phyloP scores from a whole-genome alignment of 1,140 invertebrate species.

The Araneus ventricosus region DNA sequence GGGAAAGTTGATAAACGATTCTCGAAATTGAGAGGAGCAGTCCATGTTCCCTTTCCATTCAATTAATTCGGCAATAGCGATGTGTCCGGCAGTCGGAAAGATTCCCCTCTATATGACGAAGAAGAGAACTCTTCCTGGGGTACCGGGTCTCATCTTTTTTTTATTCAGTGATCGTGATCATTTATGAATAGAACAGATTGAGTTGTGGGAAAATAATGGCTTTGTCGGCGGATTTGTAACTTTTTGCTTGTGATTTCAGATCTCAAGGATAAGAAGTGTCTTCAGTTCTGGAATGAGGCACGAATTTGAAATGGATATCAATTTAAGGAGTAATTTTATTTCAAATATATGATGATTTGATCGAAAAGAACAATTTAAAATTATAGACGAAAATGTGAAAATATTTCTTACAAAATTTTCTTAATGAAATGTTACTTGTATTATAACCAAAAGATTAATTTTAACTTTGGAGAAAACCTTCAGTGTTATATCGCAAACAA shows the following conservation, averaged over 20 bases:
- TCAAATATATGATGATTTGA: too few relatives aligned
- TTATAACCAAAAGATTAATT: too few relatives aligned
- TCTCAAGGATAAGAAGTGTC: neutral
- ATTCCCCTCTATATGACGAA: neutral
- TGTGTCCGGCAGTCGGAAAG: constrained; percentile 22
- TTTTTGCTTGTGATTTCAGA: neutral
- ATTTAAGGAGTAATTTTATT: neutral
- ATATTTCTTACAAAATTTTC: too few relatives aligned
- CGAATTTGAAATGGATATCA: neutral
- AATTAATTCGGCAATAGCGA: constrained; percentile 48
- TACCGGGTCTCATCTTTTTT: neutral
- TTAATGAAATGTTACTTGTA: too few relatives aligned
- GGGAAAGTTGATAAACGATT: constrained; percentile 30
- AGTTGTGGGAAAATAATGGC: neutral
- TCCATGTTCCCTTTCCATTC: constrained; percentile 40
- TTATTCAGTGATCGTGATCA: neutral
- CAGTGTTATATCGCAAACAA: too few relatives aligned
- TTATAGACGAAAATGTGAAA: too few relatives aligned
- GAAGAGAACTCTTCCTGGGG: neutral
- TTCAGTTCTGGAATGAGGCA: too few relatives aligned
- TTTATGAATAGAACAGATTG: constrained; percentile 9
- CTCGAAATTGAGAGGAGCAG: constrained; percentile 30
- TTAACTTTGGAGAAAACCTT: too few relatives aligned
- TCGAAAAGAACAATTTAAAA: too few relatives aligned
- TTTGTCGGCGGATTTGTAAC: too few relatives aligned